Percentiles rank a stretch among this genome's conserved stretches.
These are phyloP conservation scores for Meriones unguiculatus DNA, from an alignment of 2,113 vertebrate species.

Conservation along the genomic window DNA sequence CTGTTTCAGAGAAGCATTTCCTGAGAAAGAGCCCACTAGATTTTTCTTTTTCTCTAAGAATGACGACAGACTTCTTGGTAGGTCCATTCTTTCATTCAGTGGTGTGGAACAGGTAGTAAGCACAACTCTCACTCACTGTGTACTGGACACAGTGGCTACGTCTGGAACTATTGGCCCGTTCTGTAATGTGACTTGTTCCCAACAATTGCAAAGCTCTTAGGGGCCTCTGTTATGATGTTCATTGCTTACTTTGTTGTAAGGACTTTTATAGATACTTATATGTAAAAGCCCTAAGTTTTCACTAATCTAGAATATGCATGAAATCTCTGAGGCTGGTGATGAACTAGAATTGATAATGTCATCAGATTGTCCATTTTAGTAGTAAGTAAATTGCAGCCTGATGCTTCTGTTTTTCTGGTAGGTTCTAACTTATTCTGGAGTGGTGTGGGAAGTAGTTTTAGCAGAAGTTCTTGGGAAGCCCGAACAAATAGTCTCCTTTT, in stretches of 20 bases:
- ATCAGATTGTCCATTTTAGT: background rate
- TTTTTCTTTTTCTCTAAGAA: constrained; percentile 93
- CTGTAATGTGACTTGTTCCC: background rate
- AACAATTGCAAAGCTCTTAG: background rate
- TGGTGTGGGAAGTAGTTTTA: constrained; percentile 84
- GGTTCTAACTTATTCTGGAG: constrained; percentile 92
- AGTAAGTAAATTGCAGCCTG: background rate
- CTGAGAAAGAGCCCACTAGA: constrained; percentile 71
- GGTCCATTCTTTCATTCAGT: background rate
- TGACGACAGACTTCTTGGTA: constrained; percentile 92
- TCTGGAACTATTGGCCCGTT: background rate
- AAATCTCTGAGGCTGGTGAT: background rate
- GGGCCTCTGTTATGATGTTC: background rate
- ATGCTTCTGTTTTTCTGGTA: constrained; percentile 75
- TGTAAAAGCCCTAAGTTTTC: background rate
- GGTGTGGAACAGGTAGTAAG: background rate
- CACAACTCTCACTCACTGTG: background rate
- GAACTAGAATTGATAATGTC: constrained; percentile 11
- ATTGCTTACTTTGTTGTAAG: background rate
- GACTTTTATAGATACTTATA: background rate
- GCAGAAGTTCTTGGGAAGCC: constrained; percentile 91
- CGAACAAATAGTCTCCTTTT: constrained; percentile 84
- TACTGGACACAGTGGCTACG: background rate
- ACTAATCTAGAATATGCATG: background rate
- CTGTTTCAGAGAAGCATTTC: constrained; percentile 82